Evolutionary conservation across 2,888 invertebrate species (phyloP).

Genomic region (Hypsopygia costalis): DNA sequence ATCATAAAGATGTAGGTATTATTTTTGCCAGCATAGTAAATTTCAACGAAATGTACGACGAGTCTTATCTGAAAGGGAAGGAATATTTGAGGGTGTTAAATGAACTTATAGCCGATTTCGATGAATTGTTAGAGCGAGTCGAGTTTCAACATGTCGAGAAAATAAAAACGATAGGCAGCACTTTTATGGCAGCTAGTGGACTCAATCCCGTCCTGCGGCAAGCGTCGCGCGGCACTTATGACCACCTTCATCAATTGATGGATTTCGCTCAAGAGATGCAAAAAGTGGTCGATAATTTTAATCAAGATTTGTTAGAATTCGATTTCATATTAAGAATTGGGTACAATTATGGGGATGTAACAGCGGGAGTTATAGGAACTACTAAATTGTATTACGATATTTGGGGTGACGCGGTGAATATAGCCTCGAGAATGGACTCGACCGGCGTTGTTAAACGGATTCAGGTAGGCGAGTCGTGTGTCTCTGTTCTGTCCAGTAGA

Average conservation of each 20-base stretch:
- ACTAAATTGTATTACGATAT: slow-evolving; percentile 98
- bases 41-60: slow-evolving; percentile 99
- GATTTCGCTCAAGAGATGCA: slow-evolving; percentile 97
- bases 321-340: slow-evolving; percentile 93
- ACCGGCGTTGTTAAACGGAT: slow-evolving; percentile 94
- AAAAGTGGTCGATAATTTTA: slow-evolving; percentile 91
- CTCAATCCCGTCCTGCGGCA: slow-evolving; percentile 90
- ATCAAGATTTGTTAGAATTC: slow-evolving; percentile 93
- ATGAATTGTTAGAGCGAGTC: slow-evolving; percentile 91
- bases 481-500: slow-evolving; percentile 83
- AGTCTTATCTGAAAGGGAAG: slow-evolving; percentile 96
- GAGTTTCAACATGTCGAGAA: slow-evolving; percentile 95
- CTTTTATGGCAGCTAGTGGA: slow-evolving; percentile 98
- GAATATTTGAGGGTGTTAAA: slow-evolving; percentile 97
- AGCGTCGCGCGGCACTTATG: slow-evolving; percentile 84
- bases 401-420: slow-evolving; percentile 99
- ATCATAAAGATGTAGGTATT: slow-evolving; percentile 94
- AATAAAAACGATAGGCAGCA: slow-evolving; percentile 98
- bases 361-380: slow-evolving; percentile 97
- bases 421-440: slow-evolving; percentile 98
- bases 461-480: slow-evolving; percentile 89
- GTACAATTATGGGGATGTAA: slow-evolving; percentile 96
- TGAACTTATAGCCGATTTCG: slow-evolving; percentile 97
- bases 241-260: slow-evolving; percentile 92
- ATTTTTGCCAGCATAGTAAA: slow-evolving; percentile 98